These are phyloP conservation scores for Lagorchestes hirsutus DNA, from an alignment of 2,797 vertebrate genomes.

Conservation along the genomic window DNA sequence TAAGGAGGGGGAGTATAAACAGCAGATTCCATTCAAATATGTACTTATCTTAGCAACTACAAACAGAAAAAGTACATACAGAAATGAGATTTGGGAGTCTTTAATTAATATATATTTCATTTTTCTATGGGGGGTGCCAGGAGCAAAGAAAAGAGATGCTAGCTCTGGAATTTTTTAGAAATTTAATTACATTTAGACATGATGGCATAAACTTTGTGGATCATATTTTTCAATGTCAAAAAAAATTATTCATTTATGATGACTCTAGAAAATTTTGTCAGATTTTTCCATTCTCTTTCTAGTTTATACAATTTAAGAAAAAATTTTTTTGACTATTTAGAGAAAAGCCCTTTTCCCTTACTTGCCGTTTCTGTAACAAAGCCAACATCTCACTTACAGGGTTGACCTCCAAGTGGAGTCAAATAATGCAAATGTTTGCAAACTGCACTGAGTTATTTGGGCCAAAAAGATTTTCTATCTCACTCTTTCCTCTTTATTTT, in stretches of 20 bases:
- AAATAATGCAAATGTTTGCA: not conserved
- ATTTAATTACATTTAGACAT: slow-evolving; percentile 4
- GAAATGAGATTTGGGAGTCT: not conserved
- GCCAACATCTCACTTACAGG: not conserved
- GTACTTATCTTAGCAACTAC: not conserved
- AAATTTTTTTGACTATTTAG: not conserved
- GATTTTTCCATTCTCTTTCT: not conserved
- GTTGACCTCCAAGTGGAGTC: not conserved
- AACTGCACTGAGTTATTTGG: not conserved
- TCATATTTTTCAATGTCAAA: slow-evolving; percentile 9
- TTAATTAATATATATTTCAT: not conserved
- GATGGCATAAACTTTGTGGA: slow-evolving; percentile 26
- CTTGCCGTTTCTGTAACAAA: not conserved
- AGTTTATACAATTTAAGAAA: not conserved
- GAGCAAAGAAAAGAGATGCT: not conserved
- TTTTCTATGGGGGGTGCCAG: not conserved
- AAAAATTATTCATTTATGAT: not conserved
- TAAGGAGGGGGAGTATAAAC: not conserved
- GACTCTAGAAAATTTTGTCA: not conserved
- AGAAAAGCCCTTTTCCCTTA: not conserved
- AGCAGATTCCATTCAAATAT: not conserved
- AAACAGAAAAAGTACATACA: not conserved
- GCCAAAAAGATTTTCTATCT: not conserved
- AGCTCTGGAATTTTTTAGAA: not conserved
- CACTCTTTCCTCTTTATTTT: not conserved